Conservation (phyloP, 2,797 vertebrate species). For the Thunnus albacares region DNA sequence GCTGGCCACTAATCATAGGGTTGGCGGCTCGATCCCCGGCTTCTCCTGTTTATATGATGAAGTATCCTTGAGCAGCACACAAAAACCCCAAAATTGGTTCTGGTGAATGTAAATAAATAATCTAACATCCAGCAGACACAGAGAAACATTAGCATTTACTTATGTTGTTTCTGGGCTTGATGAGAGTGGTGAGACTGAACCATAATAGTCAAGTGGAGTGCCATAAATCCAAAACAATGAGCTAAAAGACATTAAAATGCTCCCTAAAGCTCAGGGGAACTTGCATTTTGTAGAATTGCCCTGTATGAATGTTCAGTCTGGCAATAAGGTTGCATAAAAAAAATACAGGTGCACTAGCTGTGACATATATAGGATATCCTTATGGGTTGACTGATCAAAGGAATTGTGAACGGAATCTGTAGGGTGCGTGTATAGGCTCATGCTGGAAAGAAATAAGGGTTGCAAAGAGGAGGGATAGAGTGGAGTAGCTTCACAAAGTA, state of each 20-base stretch:
- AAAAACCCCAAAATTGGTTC: constrained; percentile 4
- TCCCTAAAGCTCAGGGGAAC: too few species aligned
- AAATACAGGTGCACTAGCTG: constrained; percentile 1
- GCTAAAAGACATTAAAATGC: too few species aligned
- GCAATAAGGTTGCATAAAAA: constrained; percentile 24
- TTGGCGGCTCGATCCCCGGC: constrained; percentile 20
- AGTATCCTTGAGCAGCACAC: constrained; percentile 14
- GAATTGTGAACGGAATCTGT: neutral
- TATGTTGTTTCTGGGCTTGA: too few species aligned
- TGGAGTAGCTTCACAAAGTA: constrained; percentile 18
- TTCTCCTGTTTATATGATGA: constrained; percentile 6
- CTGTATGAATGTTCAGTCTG: constrained; percentile 33
- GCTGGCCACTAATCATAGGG: constrained; percentile 42
- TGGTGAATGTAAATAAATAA: neutral
- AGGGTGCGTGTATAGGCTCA: constrained; percentile 10
- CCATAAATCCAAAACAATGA: too few species aligned
- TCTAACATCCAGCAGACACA: neutral
- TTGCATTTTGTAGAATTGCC: neutral
- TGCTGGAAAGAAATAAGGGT: constrained; percentile 26
- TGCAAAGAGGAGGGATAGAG: constrained; percentile 35
- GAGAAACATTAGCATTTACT: too few species aligned
- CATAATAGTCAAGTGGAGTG: too few species aligned
- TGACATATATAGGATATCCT: neutral
- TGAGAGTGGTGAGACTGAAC: too few species aligned
- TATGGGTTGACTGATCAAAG: constrained; percentile 36